phyloP scores from a whole-genome alignment of 2,888 invertebrate species.

The Machimus atricapillus region DNA sequence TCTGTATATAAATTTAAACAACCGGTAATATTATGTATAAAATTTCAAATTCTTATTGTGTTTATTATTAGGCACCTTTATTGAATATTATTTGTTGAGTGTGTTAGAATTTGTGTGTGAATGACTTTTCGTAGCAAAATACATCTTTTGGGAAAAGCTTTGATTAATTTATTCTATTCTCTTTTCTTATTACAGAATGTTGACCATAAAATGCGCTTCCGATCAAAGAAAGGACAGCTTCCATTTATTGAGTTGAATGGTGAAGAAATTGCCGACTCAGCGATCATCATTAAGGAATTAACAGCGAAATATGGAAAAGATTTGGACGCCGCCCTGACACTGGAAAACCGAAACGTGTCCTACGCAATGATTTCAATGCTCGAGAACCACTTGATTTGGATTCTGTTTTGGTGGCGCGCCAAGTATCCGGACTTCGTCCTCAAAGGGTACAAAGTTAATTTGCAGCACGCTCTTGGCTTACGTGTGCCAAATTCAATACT shows the following conservation, averaged over 20 bases:
- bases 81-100: not conserved
- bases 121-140: not conserved
- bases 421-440: conserved; percentile 89
- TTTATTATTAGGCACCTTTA: too few species aligned
- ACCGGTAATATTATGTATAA: too few species aligned
- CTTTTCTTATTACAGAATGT: conserved; percentile 77
- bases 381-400: conserved; percentile 93
- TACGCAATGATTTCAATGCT: conserved; percentile 95
- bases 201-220: conserved; percentile 92
- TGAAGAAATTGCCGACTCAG: conserved; percentile 91
- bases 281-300: conserved; percentile 87
- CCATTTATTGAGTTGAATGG: conserved; percentile 96
- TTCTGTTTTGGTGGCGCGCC: conserved; percentile 89
- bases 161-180: not conserved
- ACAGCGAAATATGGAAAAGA: conserved; percentile 83
- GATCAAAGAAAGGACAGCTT: conserved; percentile 92
- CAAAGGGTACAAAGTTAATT: conserved; percentile 90
- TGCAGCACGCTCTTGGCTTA: conserved; percentile 86
- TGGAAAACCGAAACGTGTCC: conserved; percentile 85
- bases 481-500: conserved; percentile 86
- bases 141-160: not conserved
- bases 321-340: conserved; percentile 80
- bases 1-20: too few species aligned
- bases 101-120: not conserved
- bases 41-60: too few species aligned